phyloP scores from a whole-genome alignment of 2,888 invertebrate genomes.

The Rhamphomyia laevipes region DNA sequence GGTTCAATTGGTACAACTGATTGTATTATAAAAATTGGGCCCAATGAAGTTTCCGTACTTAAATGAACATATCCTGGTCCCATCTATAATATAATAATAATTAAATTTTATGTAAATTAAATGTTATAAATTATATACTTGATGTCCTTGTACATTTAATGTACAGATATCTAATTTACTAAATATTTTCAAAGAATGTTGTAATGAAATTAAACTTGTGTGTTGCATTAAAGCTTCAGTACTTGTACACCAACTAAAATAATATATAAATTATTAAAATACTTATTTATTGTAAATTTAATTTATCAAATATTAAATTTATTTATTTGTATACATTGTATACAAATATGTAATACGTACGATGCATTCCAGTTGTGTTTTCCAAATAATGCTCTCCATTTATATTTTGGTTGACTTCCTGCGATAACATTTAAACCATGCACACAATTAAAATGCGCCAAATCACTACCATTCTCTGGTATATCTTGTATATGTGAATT shows the following conservation, averaged over 20 bases:
- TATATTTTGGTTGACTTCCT: constrained; percentile 33
- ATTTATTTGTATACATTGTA: too few species aligned
- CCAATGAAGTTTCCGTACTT: constrained; percentile 45
- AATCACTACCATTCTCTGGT: constrained; percentile 82
- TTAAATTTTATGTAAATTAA: not conserved
- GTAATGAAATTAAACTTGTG: constrained; percentile 30
- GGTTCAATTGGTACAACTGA: constrained; percentile 70
- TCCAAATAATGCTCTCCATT: constrained; percentile 33
- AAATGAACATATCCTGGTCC: constrained; percentile 72
- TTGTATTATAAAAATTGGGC: constrained; percentile 54
- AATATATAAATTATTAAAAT: not conserved
- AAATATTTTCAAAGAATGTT: constrained; percentile 51
- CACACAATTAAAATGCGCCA: constrained; percentile 65
- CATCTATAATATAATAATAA: constrained; percentile 34
- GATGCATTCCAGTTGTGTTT: constrained; percentile 46
- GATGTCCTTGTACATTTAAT: constrained; percentile 50
- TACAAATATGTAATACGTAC: too few species aligned
- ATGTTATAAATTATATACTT: constrained; percentile 43
- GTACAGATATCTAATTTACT: constrained; percentile 44
- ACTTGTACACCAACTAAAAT: constrained; percentile 38
- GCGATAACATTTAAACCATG: constrained; percentile 53
- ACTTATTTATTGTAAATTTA: too few species aligned
- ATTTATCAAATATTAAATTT: too few species aligned
- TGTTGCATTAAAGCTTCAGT: constrained; percentile 21
- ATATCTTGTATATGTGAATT: constrained; percentile 64